A percentile compares a stretch with the other conserved stretches of the same genome.
These are phyloP conservation scores for Scrobipalpa costella DNA, from an alignment of 2,888 invertebrate genomes.

Conservation along the genomic window DNA sequence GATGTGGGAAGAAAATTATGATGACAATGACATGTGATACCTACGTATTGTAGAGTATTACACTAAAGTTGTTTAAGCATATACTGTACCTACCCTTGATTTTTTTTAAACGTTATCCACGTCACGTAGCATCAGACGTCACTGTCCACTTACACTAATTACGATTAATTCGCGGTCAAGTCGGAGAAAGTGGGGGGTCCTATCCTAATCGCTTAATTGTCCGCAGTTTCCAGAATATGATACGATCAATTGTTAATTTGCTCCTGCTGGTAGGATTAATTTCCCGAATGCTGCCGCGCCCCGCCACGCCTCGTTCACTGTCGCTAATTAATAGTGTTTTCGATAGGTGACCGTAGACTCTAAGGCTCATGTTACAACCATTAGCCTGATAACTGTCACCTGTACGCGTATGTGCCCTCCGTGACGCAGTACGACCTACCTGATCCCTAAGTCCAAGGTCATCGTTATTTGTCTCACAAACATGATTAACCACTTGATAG, in stretches of 20 bases:
- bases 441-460: slow-evolving; percentile 47
- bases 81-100: no score
- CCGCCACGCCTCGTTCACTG: slow-evolving; percentile 63
- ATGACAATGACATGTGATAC: no score
- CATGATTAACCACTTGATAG: slow-evolving; percentile 50
- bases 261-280: slow-evolving; percentile 72
- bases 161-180: slow-evolving; percentile 60
- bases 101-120: neutral
- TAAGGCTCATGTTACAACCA: slow-evolving; percentile 64
- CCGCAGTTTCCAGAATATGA: slow-evolving; percentile 57
- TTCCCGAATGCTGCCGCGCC: slow-evolving; percentile 76
- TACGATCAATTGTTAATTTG: slow-evolving; percentile 68
- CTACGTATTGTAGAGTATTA: no score
- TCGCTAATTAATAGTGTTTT: slow-evolving; percentile 76
- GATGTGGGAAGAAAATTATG: no score
- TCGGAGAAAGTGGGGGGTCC: slow-evolving; percentile 56
- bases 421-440: slow-evolving; percentile 50
- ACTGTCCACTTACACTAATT: slow-evolving; percentile 52
- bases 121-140: slow-evolving; percentile 40
- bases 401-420: slow-evolving; percentile 38
- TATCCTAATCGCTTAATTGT: slow-evolving; percentile 67
- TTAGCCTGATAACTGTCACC: slow-evolving; percentile 61
- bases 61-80: no score
- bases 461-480: slow-evolving; percentile 48
- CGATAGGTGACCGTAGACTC: slow-evolving; percentile 54